phyloP scores from a whole-genome alignment of 1,140 invertebrate species.

The Caenorhabditis elegans region DNA sequence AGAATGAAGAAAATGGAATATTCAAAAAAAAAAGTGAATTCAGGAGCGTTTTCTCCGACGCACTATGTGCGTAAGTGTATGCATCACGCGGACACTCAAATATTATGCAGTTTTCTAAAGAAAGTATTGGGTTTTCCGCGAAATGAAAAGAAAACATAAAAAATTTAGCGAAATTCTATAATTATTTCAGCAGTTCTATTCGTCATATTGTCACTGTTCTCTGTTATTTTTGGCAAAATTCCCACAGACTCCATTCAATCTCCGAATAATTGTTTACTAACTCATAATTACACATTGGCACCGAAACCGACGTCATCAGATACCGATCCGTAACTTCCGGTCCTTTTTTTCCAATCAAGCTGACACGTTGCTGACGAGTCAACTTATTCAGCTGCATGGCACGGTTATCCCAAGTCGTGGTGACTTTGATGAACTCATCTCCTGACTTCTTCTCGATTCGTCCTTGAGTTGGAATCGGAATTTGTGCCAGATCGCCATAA shows the following conservation, averaged over 20 bases:
- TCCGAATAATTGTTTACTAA: no score
- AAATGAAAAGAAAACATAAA: background rate
- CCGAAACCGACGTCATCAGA: slow-evolving; percentile 27
- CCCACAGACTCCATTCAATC: no score
- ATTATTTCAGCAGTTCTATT: no score
- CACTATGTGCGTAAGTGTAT: no score
- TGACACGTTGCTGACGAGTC: slow-evolving; percentile 46
- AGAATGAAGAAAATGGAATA: no score
- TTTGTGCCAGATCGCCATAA: slow-evolving; percentile 47
- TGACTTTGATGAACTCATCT: slow-evolving; percentile 36
- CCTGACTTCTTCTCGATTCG: slow-evolving; percentile 27
- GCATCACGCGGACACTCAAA: no score
- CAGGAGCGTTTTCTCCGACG: no score
- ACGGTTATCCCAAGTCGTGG: slow-evolving; percentile 54
- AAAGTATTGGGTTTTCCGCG: no score
- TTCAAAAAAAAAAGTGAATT: no score
- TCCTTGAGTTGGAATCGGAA: slow-evolving; percentile 40
- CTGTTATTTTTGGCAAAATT: background rate
- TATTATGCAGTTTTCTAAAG: no score
- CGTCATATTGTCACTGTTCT: no score
- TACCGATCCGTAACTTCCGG: slow-evolving; percentile 5
- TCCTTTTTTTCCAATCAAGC: slow-evolving; percentile 9
- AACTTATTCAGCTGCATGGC: slow-evolving; percentile 51
- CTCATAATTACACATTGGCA: slow-evolving; percentile 38
- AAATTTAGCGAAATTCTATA: background rate